Percentiles rank a stretch among this genome's conserved stretches.
phyloP scores from a whole-genome alignment of 2,797 vertebrate genomes.

The Kryptopterus vitreolus region DNA sequence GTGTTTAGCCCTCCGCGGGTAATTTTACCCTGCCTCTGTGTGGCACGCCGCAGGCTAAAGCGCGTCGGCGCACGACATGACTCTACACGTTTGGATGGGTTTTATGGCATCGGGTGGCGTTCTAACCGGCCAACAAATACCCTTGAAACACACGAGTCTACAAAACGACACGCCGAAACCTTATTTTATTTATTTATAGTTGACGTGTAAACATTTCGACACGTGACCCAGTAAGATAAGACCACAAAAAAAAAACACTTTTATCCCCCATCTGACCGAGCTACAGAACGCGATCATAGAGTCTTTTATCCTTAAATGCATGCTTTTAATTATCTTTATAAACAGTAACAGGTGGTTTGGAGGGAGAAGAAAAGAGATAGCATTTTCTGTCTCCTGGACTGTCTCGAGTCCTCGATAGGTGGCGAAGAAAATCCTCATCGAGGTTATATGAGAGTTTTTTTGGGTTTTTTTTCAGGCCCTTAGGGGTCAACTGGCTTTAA shows the following conservation, averaged over 20 bases:
- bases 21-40: conserved; percentile 40
- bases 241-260: no score
- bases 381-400: conserved; percentile 25
- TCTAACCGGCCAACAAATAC: neutral
- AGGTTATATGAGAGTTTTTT: conserved; percentile 22
- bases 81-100: conserved; percentile 45
- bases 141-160: neutral
- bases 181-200: neutral
- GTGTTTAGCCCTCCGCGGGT: conserved; percentile 17
- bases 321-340: conserved; percentile 54
- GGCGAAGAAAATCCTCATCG: conserved; percentile 7
- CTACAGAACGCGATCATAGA: conserved; percentile 35
- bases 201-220: neutral
- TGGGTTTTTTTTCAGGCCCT: conserved; percentile 17
- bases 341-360: conserved; percentile 51
- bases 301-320: conserved; percentile 50
- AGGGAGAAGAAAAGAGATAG: conserved; percentile 19
- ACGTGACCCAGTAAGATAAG: conserved; percentile 24
- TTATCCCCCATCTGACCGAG: conserved; percentile 41
- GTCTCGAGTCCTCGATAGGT: conserved; percentile 23
- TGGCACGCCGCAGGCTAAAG: conserved; percentile 40
- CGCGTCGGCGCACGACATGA: conserved; percentile 45
- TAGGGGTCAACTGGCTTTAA: conserved; percentile 38
- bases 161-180: neutral
- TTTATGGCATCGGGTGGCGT: conserved; percentile 42